Conservation (phyloP, 2,888 invertebrate genomes). For the Cryptophagus acutangulus region DNA sequence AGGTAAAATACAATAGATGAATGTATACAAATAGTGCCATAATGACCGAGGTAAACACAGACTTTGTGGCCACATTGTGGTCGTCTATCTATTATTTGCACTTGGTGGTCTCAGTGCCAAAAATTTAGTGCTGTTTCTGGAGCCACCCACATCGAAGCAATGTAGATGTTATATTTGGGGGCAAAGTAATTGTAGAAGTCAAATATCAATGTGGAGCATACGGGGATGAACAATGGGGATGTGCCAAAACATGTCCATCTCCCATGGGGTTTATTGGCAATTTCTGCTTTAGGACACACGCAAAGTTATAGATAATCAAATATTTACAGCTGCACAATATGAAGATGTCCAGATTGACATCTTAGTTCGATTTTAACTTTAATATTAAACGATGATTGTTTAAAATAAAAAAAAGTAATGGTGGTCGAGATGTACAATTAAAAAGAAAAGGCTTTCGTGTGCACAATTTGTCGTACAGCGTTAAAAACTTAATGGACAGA, state of each 20-base stretch:
- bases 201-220: conserved; percentile 20
- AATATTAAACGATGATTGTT: too few relatives aligned
- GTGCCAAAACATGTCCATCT: conserved; percentile 18
- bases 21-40: conserved; percentile 47
- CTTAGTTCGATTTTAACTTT: too few relatives aligned
- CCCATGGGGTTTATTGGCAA: conserved; percentile 8
- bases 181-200: conserved; percentile 1
- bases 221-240: conserved; percentile 18
- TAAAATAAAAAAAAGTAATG: too few relatives aligned
- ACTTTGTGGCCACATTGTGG: conserved; percentile 40
- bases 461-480: background rate
- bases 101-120: conserved; percentile 26
- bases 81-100: conserved; percentile 26
- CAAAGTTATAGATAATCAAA: too few relatives aligned
- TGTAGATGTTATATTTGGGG: conserved; percentile 20
- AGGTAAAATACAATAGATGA: conserved; percentile 36
- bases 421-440: too few relatives aligned
- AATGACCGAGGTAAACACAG: conserved; percentile 45
- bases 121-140: too few relatives aligned
- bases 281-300: too few relatives aligned
- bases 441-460: too few relatives aligned
- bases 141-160: conserved; percentile 17
- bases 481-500: background rate
- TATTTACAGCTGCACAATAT: too few relatives aligned
- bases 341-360: too few relatives aligned